Evolutionary conservation across 1,140 invertebrate species (phyloP).

Genomic region (Cepaea nemoralis): DNA sequence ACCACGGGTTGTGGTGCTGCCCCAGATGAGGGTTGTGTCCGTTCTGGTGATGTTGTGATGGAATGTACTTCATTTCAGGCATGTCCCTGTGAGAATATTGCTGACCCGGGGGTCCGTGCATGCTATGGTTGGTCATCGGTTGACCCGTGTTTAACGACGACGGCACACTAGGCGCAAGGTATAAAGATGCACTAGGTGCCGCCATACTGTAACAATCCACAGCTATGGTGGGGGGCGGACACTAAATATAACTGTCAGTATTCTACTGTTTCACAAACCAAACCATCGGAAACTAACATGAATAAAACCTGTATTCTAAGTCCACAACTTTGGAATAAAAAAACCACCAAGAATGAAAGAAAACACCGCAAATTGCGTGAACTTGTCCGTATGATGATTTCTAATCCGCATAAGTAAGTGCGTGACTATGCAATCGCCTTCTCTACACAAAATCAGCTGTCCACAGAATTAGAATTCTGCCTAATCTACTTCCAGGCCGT

Average conservation of each 20-base stretch:
- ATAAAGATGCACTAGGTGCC: slow-evolving; percentile 59
- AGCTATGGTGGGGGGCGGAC: slow-evolving; percentile 32
- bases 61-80: slow-evolving; percentile 95
- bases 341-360: not conserved
- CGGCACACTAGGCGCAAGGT: slow-evolving; percentile 59
- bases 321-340: not conserved
- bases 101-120: slow-evolving; percentile 48
- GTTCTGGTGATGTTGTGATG: slow-evolving; percentile 76
- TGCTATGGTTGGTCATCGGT: slow-evolving; percentile 52
- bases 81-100: slow-evolving; percentile 58
- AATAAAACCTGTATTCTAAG: not conserved
- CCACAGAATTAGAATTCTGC: slow-evolving; percentile 37
- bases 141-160: slow-evolving; percentile 55
- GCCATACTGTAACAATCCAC: slow-evolving; percentile 54
- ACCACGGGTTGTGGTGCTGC: slow-evolving; percentile 83
- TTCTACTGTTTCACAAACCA: slow-evolving; percentile 27
- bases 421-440: slow-evolving; percentile 28
- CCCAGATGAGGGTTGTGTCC: slow-evolving; percentile 77
- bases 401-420: slow-evolving; percentile 30
- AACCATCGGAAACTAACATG: slow-evolving; percentile 31
- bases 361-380: slow-evolving; percentile 15
- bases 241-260: not conserved
- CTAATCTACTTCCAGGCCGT: slow-evolving; percentile 46
- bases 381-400: slow-evolving; percentile 21
- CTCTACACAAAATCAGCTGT: slow-evolving; percentile 36